These are phyloP conservation scores for Aricia artaxerxes DNA, from an alignment of 2,888 invertebrate genomes.

Conservation along the genomic window DNA sequence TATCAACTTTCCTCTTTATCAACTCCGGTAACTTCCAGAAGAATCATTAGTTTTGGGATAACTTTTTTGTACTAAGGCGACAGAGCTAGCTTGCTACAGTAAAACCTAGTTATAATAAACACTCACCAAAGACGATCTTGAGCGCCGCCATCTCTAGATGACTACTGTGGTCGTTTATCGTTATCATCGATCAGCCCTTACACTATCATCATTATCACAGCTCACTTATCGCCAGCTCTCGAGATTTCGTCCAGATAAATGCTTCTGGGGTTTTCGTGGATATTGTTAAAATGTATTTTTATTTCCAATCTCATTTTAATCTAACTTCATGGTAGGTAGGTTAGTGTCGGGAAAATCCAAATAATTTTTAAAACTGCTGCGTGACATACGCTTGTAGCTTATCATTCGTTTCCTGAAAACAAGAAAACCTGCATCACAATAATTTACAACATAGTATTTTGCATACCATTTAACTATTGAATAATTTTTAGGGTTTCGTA, in stretches of 20 bases:
- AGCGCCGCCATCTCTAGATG: slow-evolving; percentile 54
- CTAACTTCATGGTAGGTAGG: not conserved
- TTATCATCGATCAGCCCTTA: slow-evolving; percentile 19
- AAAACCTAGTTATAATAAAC: slow-evolving; percentile 3
- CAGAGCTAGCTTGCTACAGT: not conserved
- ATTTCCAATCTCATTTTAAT: not conserved
- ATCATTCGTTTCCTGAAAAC: no score
- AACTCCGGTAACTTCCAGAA: no score
- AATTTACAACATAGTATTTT: no score
- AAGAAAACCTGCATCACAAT: no score
- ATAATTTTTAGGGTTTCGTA: no score
- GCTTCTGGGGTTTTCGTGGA: not conserved
- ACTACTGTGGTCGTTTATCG: slow-evolving; percentile 7
- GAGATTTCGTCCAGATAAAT: slow-evolving; percentile 21
- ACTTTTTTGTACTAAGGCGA: no score
- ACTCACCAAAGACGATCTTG: slow-evolving; percentile 46
- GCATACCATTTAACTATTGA: no score
- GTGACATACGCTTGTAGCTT: no score
- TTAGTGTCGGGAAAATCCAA: not conserved
- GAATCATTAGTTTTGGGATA: no score
- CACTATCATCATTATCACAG: not conserved
- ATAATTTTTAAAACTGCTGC: not conserved
- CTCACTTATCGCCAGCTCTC: slow-evolving; percentile 16
- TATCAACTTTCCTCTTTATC: no score
- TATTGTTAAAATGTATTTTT: not conserved